Percentiles rank a stretch among this genome's conserved stretches.
These are phyloP conservation scores for Chesias legatella DNA, from an alignment of 2,888 invertebrate species.

Conservation along the genomic window DNA sequence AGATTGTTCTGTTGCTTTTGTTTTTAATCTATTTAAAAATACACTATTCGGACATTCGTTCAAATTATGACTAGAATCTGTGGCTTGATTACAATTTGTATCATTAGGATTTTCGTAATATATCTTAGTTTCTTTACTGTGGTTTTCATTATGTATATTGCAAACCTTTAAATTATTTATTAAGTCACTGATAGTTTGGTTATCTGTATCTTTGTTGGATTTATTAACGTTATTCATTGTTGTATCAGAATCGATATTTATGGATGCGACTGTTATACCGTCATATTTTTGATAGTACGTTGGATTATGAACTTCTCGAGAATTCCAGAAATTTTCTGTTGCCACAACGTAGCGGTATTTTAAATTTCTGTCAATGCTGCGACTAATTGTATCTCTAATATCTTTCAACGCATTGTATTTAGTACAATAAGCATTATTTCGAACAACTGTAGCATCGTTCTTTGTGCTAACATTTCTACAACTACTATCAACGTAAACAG, in stretches of 20 bases:
- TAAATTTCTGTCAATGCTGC: background rate
- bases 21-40: background rate
- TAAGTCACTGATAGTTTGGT: slow-evolving; percentile 2
- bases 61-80: background rate
- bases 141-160: slow-evolving; percentile 2
- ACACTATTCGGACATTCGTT: background rate
- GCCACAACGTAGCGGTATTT: slow-evolving; percentile 12
- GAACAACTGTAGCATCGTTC: background rate
- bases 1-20: background rate
- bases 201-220: background rate
- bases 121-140: background rate
- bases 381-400: slow-evolving; percentile 3
- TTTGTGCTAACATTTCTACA: background rate
- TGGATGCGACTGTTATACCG: background rate
- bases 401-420: background rate
- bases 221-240: background rate
- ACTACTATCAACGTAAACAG: background rate
- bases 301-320: background rate
- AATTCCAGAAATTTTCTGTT: slow-evolving; percentile 14
- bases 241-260: background rate
- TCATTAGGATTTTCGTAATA: slow-evolving; percentile 2
- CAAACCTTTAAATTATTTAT: slow-evolving; percentile 4
- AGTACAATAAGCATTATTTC: background rate
- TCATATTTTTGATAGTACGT: background rate
- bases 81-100: background rate